phyloP scores from a whole-genome alignment of 2,888 invertebrate genomes.

The Nebria salina region DNA sequence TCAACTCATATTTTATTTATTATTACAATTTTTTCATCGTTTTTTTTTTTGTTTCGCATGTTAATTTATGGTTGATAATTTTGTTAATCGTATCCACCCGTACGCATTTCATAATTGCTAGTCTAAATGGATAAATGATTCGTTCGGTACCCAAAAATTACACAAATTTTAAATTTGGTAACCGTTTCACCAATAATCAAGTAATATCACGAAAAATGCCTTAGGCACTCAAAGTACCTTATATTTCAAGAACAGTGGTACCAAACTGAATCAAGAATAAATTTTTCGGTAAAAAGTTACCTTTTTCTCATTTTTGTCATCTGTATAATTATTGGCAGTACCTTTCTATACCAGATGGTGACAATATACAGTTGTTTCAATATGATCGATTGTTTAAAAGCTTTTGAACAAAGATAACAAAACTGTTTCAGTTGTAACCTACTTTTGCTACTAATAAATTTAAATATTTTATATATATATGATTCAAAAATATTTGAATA shows the following conservation, averaged over 20 bases:
- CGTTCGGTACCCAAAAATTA: slow-evolving; percentile 29
- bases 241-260: not conserved
- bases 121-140: slow-evolving; percentile 32
- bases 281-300: too few relatives aligned
- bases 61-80: slow-evolving; percentile 19
- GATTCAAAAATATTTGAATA: too few relatives aligned
- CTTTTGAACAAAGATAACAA: too few relatives aligned
- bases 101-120: not conserved
- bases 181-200: slow-evolving; percentile 27
- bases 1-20: not conserved
- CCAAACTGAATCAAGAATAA: not conserved
- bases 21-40: not conserved
- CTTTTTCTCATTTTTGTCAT: too few relatives aligned
- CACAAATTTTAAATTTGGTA: slow-evolving; percentile 32
- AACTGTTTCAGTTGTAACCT: too few relatives aligned
- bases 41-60: not conserved
- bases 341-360: too few relatives aligned
- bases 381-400: too few relatives aligned
- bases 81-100: slow-evolving; percentile 31
- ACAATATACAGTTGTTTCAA: too few relatives aligned
- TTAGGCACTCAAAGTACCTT: not conserved
- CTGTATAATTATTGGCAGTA: too few relatives aligned
- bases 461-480: too few relatives aligned
- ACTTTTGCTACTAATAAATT: too few relatives aligned
- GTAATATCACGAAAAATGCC: slow-evolving; percentile 26